Base-by-base conservation (phyloP, 2,888 invertebrate species). In the Cantharis rufa region DNA sequence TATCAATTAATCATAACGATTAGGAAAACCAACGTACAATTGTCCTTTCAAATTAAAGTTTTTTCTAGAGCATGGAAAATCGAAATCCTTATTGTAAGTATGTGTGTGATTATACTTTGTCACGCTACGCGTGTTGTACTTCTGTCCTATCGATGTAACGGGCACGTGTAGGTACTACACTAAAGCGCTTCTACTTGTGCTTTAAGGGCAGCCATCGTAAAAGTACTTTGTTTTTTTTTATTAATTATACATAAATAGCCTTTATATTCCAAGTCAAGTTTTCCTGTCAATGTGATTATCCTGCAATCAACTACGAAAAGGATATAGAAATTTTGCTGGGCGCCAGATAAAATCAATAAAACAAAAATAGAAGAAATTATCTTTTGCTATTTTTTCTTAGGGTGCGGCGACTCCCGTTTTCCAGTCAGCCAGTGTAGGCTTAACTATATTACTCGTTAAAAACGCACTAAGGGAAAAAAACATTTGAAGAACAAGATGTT, bases 81-180 rank as follows among this genome's bases (percentile, higher is more conserved):
- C 75, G 76, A 77, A 70, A 63, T 74, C 63, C 24, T 28, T 63
- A 28, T 70, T 70, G 75, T 72, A 70, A 68, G 73, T 68, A 48
- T 48, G 71, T 76, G 76, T 69, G 78, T 78, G 76, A 77, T 73
- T 68, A 64, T 66, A 72, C 16, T 64, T 72, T 71, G 80, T 79
- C 80, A 81, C 78, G 81, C 78, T 61, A 80, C 78, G 78, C 66
- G 32, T 64, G 69, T 70, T 79, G 15, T 28, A 70, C 62, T 77
- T 78, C 10, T 66, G 64, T 78, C 21, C 76, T 82, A 81, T 82
- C 81, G 81, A 79, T 75, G 80, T 79, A 81, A 80, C 75, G 32
- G 78, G 74, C 78, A 76, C 82, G 82, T 82, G 82, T 74, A 77
- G 72, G 77, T 79, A 82, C 80, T 82, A 82, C 71, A 81, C 64